phyloP scores from a whole-genome alignment of 2,797 vertebrate species.

The Natrix natrix region DNA sequence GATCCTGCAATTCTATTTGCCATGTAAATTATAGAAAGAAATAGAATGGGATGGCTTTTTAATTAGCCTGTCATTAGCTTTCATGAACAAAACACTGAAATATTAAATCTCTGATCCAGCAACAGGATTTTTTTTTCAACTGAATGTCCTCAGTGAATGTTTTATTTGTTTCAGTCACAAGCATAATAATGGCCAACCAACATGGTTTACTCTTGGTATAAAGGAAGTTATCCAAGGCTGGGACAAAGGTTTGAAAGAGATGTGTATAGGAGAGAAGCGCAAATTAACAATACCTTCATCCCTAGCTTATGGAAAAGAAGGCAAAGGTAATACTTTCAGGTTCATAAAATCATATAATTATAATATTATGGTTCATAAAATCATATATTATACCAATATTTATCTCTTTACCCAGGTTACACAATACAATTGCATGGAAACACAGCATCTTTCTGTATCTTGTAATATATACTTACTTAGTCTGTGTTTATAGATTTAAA shows the following conservation, averaged over 20 bases:
- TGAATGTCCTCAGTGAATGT: neutral
- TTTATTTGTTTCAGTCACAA: constrained; percentile 76
- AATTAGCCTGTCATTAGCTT: neutral
- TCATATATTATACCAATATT: neutral
- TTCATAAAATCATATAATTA: neutral
- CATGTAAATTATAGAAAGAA: neutral
- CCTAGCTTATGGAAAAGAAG: constrained; percentile 93
- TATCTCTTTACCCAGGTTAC: neutral
- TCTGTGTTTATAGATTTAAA: neutral
- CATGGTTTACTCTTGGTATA: constrained; percentile 95
- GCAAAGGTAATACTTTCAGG: constrained; percentile 82
- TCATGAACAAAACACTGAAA: neutral
- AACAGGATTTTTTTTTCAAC: neutral
- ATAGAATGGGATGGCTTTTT: neutral
- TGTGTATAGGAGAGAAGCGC: constrained; percentile 91
- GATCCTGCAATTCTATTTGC: neutral
- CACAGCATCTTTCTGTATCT: neutral
- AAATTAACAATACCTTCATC: constrained; percentile 85
- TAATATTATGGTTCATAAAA: neutral
- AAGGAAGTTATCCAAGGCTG: constrained; percentile 88
- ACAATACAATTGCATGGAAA: neutral
- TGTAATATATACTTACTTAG: neutral
- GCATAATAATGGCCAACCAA: constrained; percentile 86
- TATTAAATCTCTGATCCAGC: neutral
- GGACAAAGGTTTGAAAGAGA: constrained; percentile 89